Base-by-base conservation (phyloP, 2,113 vertebrate genomes). In the Anolis sagrei region DNA sequence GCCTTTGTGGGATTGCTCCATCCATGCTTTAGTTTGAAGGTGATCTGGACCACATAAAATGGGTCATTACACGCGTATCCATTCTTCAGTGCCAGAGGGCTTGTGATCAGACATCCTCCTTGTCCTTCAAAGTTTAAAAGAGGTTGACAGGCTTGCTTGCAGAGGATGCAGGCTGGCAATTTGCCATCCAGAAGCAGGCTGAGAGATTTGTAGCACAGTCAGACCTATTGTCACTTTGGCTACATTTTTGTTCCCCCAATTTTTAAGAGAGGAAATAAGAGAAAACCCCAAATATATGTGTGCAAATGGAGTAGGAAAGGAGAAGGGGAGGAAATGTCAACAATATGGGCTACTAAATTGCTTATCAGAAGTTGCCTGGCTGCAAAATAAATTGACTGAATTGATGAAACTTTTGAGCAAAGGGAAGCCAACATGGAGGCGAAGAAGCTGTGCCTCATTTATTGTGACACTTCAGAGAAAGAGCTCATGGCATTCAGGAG, bases 41-140 rank as follows among this genome's bases (percentile, higher is more conserved):
- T 54, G 68, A 82, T 54, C 49, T 51, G 70, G 66, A 36, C 80
- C 48, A 36, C 68, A 62, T 34, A 61, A 39, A 82, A 82, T 82
- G 29, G 34, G 4, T 29, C 69, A 73, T 54, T 61, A 36, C 49
- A 61, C 54, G 2, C 11, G 77, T 82, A 3, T 77, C 73, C 77
- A 87, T 88, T 44, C 49, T 73, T 48, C 72, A 25, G 2, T 79
- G 79, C 5, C 23, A 74, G 5, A 2, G 51, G 4, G 69, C 10
- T 87, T n/a, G 13, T 48, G 62, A 49, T 75, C 23, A 73, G 16
- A 32, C 14, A 21, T 27, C 16, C 1, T 86, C 51, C 10, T 86
- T 88, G 21, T 74, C 13, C 82, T 86, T 83, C 7, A 54, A 44
- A 83, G 54, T 83, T 78, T 90, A 85, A 86, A 87, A 21, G 48